phyloP scores from a whole-genome alignment of 2,888 invertebrate genomes.

The Zaprionus obscuricornis region DNA sequence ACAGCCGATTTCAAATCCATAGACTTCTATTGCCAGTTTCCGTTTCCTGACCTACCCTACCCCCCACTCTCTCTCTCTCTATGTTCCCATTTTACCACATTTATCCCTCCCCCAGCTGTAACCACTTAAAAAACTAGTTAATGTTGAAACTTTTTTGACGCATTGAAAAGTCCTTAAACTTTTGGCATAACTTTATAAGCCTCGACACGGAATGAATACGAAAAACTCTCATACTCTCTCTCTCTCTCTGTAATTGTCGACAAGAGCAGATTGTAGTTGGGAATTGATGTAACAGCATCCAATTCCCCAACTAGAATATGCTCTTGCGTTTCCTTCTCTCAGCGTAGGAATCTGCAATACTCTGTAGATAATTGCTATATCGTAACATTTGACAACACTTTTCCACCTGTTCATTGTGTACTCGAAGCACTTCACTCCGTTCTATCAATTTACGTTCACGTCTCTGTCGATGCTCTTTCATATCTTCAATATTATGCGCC shows the following conservation, averaged over 20 bases:
- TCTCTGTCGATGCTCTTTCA: conserved; percentile 25
- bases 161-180: conserved; percentile 34
- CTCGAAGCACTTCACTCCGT: conserved; percentile 1
- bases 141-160: conserved; percentile 44
- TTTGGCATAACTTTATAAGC: conserved; percentile 20
- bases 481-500: background rate
- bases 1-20: conserved; percentile 17
- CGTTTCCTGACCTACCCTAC: too few species aligned
- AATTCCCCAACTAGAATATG: conserved; percentile 28
- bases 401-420: conserved; percentile 28
- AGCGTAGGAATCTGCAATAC: conserved; percentile 21
- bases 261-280: conserved; percentile 8
- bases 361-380: conserved; percentile 21
- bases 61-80: too few species aligned
- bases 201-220: conserved; percentile 34
- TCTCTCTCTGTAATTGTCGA: background rate
- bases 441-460: background rate
- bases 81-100: too few species aligned
- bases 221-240: too few species aligned
- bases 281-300: background rate
- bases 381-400: conserved; percentile 7
- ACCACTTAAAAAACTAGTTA: too few species aligned
- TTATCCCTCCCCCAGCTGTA: too few species aligned
- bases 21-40: too few species aligned
- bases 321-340: conserved; percentile 25